These are phyloP conservation scores for Psophia crepitans DNA, from an alignment of 2,113 vertebrate species.

Conservation along the genomic window DNA sequence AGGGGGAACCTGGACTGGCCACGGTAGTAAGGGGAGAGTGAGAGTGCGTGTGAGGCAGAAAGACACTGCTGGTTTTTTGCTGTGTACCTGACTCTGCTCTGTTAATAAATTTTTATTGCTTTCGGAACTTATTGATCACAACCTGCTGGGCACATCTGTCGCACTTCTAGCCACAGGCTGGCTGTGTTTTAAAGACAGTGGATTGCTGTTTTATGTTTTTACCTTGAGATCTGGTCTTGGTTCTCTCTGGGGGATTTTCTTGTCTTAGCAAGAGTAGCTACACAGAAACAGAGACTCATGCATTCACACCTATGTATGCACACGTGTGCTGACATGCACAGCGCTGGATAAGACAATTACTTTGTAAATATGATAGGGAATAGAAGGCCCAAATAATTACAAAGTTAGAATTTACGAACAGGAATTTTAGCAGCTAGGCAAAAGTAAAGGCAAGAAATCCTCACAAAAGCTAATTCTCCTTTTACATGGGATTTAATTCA, in stretches of 20 bases:
- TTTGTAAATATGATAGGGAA: neutral
- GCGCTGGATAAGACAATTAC: neutral
- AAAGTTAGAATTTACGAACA: neutral
- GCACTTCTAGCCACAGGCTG: neutral
- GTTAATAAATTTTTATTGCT: neutral
- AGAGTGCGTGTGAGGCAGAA: neutral
- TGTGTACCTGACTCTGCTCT: neutral
- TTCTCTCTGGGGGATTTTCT: neutral
- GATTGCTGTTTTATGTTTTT: neutral
- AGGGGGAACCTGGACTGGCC: too few species aligned
- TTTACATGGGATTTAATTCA: neutral
- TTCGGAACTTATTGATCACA: neutral
- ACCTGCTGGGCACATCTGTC: neutral
- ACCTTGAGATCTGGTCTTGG: neutral
- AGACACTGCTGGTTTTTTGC: neutral
- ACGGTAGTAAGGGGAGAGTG: neutral
- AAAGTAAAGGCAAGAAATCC: neutral
- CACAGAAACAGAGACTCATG: neutral
- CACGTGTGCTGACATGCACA: accelerated
- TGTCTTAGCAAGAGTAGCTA: neutral
- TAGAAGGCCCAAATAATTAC: neutral
- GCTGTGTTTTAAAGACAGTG: neutral
- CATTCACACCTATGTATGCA: too few species aligned
- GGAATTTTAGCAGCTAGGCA: neutral
- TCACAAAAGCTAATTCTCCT: neutral